phyloP scores from a whole-genome alignment of 2,797 vertebrate genomes.

The Coilia nasus region DNA sequence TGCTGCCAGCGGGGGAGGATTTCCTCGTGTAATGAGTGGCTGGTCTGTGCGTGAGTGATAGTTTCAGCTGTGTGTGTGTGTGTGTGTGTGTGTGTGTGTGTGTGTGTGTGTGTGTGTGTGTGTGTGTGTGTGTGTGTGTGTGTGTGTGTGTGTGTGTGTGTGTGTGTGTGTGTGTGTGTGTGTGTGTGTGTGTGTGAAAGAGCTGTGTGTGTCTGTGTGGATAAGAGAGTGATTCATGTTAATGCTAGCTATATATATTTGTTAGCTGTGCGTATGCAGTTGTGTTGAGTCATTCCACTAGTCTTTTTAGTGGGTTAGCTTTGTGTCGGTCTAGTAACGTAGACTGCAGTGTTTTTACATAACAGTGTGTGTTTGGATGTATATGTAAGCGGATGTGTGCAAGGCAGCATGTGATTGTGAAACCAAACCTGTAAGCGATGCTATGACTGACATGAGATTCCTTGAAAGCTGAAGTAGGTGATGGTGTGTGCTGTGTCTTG shows the following conservation, averaged over 20 bases:
- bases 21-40: conserved; percentile 53
- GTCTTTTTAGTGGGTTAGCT: not conserved
- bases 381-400: not conserved
- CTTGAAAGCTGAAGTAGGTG: not conserved
- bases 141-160: conserved; percentile 57
- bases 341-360: conserved; percentile 3
- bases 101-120: conserved; percentile 71
- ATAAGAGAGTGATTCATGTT: not conserved
- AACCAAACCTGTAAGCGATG: not conserved
- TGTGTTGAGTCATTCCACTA: conserved; percentile 9
- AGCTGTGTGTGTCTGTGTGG: conserved; percentile 54
- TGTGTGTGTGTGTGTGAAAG: not conserved
- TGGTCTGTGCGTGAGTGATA: conserved; percentile 37
- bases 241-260: not conserved
- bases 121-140: conserved; percentile 80
- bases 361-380: not conserved
- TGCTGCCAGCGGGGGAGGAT: not conserved
- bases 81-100: conserved; percentile 68
- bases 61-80: conserved; percentile 28
- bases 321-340: not conserved
- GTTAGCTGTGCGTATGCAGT: conserved; percentile 14
- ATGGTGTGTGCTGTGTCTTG: not conserved
- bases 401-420: conserved; percentile 10
- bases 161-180: conserved; percentile 84
- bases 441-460: not conserved